These are phyloP conservation scores for Urophycis tenuis DNA, from an alignment of 2,797 vertebrate genomes.

Conservation along the genomic window DNA sequence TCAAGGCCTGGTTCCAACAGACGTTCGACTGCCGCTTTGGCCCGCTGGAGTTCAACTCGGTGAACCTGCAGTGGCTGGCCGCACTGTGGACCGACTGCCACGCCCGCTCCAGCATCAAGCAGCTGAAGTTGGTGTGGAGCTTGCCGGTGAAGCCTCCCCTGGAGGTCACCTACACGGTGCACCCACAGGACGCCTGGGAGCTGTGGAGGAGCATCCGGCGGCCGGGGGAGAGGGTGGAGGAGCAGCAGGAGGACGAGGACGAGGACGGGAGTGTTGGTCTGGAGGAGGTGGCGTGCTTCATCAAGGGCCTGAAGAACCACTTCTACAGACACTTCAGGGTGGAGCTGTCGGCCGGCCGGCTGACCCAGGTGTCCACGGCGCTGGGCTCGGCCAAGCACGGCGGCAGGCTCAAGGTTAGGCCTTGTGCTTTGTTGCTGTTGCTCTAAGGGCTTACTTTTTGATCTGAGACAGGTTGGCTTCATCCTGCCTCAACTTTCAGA, in stretches of 20 bases:
- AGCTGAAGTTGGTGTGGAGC: slow-evolving; percentile 79
- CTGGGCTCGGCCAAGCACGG: slow-evolving; percentile 78
- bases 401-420: slow-evolving; percentile 84
- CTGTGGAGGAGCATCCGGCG: slow-evolving; percentile 82
- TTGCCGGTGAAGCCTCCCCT: slow-evolving; percentile 71
- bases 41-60: slow-evolving; percentile 74
- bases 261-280: slow-evolving; percentile 67
- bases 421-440: background rate
- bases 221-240: slow-evolving; percentile 30
- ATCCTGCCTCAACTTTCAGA: background rate
- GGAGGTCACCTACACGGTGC: slow-evolving; percentile 76
- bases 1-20: slow-evolving; percentile 84
- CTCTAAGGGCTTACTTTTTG: background rate
- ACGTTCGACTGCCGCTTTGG: slow-evolving; percentile 88
- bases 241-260: slow-evolving; percentile 52
- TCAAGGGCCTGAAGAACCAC: slow-evolving; percentile 79
- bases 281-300: slow-evolving; percentile 80
- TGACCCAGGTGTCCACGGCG: slow-evolving; percentile 80
- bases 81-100: slow-evolving; percentile 85
- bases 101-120: slow-evolving; percentile 52
- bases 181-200: slow-evolving; percentile 79
- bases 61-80: slow-evolving; percentile 81
- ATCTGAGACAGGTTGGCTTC: background rate
- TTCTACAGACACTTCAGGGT: slow-evolving; percentile 90
- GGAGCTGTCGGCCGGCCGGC: slow-evolving; percentile 51